Conservation (phyloP, 2,797 vertebrate genomes). For the Crocidura indochinensis region DNA sequence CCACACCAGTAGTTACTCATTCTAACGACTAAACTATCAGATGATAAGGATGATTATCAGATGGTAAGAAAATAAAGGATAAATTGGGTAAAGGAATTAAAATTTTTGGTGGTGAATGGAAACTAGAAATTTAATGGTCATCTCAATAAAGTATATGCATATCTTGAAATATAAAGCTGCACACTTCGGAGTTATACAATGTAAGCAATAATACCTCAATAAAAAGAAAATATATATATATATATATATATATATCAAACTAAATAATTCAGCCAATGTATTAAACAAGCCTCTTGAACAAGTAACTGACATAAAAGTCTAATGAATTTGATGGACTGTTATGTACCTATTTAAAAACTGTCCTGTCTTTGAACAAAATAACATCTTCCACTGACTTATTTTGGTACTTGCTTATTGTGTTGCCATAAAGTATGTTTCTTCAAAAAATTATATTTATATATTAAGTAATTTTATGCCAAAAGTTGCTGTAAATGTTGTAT, state of each 20-base stretch:
- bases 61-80: neutral
- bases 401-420: conserved; percentile 60
- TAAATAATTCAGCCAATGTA: neutral
- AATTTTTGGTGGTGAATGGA: neutral
- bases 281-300: neutral
- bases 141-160: neutral
- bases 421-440: conserved; percentile 12
- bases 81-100: neutral
- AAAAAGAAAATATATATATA: neutral
- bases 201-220: neutral
- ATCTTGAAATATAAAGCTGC: neutral
- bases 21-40: neutral
- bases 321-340: neutral
- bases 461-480: conserved; percentile 50
- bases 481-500: conserved; percentile 66
- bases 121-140: neutral
- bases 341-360: neutral
- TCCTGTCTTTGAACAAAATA: neutral
- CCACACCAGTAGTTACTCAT: neutral
- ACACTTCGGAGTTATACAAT: neutral
- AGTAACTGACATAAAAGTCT: neutral
- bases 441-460: conserved; percentile 60
- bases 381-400: conserved; percentile 34
- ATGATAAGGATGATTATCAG: neutral
- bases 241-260: neutral